A percentile compares a stretch with the other conserved stretches of the same genome.
These are phyloP conservation scores for Cryptoleucopteryx plumbea DNA, from an alignment of 2,113 vertebrate genomes.

Conservation along the genomic window DNA sequence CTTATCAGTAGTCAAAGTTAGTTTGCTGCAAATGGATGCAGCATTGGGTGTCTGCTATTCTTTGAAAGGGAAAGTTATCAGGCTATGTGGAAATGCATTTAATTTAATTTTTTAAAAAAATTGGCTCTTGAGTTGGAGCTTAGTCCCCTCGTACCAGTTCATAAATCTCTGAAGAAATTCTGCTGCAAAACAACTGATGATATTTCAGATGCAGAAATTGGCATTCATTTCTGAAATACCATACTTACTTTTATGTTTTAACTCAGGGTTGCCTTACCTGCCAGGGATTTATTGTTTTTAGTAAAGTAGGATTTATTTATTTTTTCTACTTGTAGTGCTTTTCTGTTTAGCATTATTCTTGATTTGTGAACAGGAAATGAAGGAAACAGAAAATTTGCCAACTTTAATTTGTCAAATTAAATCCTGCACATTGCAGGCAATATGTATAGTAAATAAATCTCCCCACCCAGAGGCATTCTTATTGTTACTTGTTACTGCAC, in stretches of 20 bases:
- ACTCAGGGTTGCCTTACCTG: not conserved
- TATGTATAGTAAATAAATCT: not conserved
- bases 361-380: not conserved
- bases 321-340: not conserved
- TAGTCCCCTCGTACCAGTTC: not conserved
- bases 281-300: not conserved
- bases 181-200: not conserved
- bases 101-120: no score
- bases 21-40: not conserved
- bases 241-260: not conserved
- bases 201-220: not conserved
- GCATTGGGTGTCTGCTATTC: not conserved
- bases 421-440: not conserved
- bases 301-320: not conserved
- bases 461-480: constrained; percentile 6
- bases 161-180: not conserved
- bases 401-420: not conserved
- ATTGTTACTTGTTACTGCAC: not conserved
- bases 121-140: not conserved
- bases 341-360: not conserved
- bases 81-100: not conserved
- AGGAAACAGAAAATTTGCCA: constrained; percentile 34
- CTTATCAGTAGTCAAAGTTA: not conserved
- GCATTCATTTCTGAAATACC: not conserved
- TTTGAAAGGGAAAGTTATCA: not conserved